Conservation (phyloP, 2,888 invertebrate genomes). For the Glaucopsyche alexis region DNA sequence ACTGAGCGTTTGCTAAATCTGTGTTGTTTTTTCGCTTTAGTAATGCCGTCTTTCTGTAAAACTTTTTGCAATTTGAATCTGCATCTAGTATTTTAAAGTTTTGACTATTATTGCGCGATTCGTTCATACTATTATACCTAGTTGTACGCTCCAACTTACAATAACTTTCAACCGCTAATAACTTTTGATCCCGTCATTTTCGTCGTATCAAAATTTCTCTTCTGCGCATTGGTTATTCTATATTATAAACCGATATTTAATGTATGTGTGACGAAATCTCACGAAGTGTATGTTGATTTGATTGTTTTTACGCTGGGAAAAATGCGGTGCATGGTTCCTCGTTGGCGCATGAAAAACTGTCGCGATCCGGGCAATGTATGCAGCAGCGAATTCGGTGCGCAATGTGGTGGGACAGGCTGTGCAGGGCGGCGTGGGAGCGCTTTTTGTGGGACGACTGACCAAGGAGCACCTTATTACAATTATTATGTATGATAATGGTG, state of each 20-base stretch:
- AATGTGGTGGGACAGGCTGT: constrained; percentile 29
- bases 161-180: too few species aligned
- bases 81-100: too few species aligned
- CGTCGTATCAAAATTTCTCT: not conserved
- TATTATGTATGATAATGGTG: constrained; percentile 13
- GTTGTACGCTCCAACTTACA: too few species aligned
- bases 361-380: constrained; percentile 28
- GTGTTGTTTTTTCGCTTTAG: too few species aligned
- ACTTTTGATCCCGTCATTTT: not conserved
- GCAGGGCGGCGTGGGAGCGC: constrained; percentile 42
- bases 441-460: constrained; percentile 37
- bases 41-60: too few species aligned
- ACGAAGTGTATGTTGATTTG: constrained; percentile 29
- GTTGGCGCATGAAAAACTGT: constrained; percentile 21
- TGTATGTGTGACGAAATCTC: constrained; percentile 29
- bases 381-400: constrained; percentile 26
- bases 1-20: too few species aligned
- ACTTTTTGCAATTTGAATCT: too few species aligned
- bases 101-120: too few species aligned
- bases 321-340: constrained; percentile 28
- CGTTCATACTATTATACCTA: too few species aligned
- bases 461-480: constrained; percentile 12
- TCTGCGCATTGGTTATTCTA: not conserved
- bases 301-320: constrained; percentile 29
- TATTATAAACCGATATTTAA: constrained; percentile 19